Percentiles rank a stretch among this genome's conserved stretches.
These are phyloP conservation scores for Carlito syrichta DNA, from an alignment of 2,113 vertebrate genomes.

Conservation along the genomic window DNA sequence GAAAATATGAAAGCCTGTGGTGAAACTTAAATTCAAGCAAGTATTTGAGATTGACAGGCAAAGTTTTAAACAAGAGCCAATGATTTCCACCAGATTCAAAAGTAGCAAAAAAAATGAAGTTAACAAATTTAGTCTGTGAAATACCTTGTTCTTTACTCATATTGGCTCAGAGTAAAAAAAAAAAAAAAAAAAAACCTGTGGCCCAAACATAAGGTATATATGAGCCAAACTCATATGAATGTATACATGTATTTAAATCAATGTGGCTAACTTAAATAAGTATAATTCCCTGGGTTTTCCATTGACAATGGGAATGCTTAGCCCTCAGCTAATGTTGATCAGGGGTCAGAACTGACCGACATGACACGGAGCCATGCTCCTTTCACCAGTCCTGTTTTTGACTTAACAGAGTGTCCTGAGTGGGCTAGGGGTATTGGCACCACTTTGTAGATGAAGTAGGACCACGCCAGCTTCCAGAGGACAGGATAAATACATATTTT, in stretches of 20 bases:
- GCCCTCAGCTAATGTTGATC: neutral
- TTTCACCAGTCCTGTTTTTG: neutral
- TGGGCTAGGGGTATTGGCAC: neutral
- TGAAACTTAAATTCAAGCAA: conserved; percentile 32
- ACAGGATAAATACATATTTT: neutral
- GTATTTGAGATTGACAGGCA: too few species aligned
- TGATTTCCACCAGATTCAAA: neutral
- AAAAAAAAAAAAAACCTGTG: neutral
- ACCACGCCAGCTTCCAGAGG: neutral
- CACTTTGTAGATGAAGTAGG: neutral
- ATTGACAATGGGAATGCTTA: neutral
- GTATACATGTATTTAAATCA: neutral
- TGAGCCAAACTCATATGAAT: neutral
- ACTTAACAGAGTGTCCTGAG: neutral
- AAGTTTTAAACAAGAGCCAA: conserved; percentile 14
- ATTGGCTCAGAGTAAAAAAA: neutral
- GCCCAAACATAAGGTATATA: neutral
- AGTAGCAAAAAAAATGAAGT: neutral
- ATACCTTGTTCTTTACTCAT: conserved; percentile 22
- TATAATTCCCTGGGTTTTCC: neutral
- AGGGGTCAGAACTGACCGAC: neutral
- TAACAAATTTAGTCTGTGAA: conserved; percentile 15
- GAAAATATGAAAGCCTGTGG: neutral
- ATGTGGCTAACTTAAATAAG: neutral
- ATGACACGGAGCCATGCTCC: neutral